phyloP scores from a whole-genome alignment of 2,113 vertebrate species.

The Camarhynchus parvulus region DNA sequence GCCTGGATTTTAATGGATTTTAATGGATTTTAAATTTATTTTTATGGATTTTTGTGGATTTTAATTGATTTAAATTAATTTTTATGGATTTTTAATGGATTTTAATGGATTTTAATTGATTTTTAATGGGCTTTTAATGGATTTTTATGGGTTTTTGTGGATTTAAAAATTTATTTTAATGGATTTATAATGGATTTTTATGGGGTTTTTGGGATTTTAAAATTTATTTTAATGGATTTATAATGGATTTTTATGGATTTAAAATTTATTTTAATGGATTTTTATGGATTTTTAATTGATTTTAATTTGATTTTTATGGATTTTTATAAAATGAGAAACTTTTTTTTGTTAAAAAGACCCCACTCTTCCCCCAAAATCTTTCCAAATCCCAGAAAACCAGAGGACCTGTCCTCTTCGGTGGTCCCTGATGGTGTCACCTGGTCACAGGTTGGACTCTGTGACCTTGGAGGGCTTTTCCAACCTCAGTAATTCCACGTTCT shows the following conservation, averaged over 20 bases:
- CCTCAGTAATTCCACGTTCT: neutral
- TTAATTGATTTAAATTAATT: neutral
- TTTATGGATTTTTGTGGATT: too few relatives aligned
- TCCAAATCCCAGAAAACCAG: neutral
- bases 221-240: neutral
- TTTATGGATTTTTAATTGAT: too few relatives aligned
- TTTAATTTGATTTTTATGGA: neutral
- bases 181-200: neutral
- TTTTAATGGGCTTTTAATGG: neutral
- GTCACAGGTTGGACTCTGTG: too few relatives aligned
- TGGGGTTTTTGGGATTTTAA: neutral
- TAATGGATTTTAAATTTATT: neutral
- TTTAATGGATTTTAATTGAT: neutral
- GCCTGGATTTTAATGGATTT: too few relatives aligned
- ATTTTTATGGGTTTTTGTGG: neutral
- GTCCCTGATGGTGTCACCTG: neutral
- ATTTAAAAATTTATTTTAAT: neutral
- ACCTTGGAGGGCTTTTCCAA: neutral
- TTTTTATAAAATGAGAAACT: neutral
- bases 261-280: neutral
- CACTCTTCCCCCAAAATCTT: accelerated
- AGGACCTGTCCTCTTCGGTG: neutral
- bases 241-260: neutral
- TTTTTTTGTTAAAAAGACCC: neutral
- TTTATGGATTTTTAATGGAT: too few relatives aligned